Conservation (phyloP, 2,113 vertebrate genomes). For the Symphodus melops region DNA sequence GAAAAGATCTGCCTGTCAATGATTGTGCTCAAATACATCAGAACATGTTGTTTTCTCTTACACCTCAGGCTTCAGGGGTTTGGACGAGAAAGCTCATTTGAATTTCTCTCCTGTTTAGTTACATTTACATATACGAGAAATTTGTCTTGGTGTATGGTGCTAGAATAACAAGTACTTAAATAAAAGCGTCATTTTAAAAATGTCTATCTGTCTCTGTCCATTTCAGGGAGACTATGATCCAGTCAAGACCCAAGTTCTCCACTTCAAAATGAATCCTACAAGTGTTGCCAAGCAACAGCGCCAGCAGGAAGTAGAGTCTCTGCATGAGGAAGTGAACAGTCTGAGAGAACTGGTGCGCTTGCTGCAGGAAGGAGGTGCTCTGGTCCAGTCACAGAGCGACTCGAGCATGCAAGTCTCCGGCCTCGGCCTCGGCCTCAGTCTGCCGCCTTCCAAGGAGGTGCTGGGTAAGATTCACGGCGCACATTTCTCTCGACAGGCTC, state of each 20-base stretch:
- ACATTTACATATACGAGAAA: no score
- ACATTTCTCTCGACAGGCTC: not conserved
- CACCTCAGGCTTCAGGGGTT: no score
- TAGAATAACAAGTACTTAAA: no score
- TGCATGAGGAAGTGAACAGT: slow-evolving; percentile 87
- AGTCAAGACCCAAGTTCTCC: slow-evolving; percentile 89
- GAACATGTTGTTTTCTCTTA: no score
- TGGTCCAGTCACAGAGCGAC: slow-evolving; percentile 51
- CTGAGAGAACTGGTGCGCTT: slow-evolving; percentile 85
- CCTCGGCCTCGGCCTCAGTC: slow-evolving; percentile 74
- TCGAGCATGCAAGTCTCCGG: slow-evolving; percentile 57
- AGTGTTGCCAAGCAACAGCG: slow-evolving; percentile 88
- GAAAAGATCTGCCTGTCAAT: no score
- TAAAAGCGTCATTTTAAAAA: not conserved
- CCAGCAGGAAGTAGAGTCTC: slow-evolving; percentile 84
- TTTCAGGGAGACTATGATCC: slow-evolving; percentile 91
- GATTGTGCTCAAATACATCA: no score
- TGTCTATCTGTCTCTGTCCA: slow-evolving; percentile 4
- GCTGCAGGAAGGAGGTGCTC: slow-evolving; percentile 81
- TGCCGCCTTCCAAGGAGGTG: slow-evolving; percentile 89
- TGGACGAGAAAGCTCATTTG: no score
- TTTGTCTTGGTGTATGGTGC: no score
- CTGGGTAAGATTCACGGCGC: slow-evolving; percentile 81
- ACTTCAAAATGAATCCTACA: slow-evolving; percentile 91
- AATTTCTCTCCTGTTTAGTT: not conserved